Evolutionary conservation across 2,888 invertebrate genomes (phyloP).

Genomic region (Alsophila aescularia): DNA sequence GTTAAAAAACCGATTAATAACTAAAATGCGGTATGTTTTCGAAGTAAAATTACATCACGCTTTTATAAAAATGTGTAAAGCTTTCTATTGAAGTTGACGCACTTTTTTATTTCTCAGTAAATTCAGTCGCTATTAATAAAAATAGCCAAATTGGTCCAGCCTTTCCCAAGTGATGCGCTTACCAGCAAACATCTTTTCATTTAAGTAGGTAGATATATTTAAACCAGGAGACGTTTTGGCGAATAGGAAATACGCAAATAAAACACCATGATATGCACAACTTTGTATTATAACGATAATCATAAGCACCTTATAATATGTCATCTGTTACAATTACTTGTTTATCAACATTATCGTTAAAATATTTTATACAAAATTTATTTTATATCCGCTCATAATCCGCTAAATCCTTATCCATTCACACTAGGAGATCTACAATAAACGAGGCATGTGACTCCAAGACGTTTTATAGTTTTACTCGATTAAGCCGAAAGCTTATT

Average conservation of each 20-base stretch:
- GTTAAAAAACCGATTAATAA: neutral
- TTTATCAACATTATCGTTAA: conserved; percentile 80
- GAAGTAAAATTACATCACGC: too few species aligned
- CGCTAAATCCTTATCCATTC: conserved; percentile 28
- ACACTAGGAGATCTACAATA: conserved; percentile 26
- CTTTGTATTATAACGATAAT: conserved; percentile 84
- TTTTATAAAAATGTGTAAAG: too few species aligned
- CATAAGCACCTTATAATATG: conserved; percentile 84
- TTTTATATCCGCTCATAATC: conserved; percentile 70
- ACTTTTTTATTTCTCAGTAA: too few species aligned
- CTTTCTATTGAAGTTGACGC: too few species aligned
- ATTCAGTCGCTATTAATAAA: too few species aligned
- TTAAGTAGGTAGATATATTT: too few species aligned
- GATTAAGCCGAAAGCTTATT: neutral
- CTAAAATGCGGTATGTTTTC: neutral
- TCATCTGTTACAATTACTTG: conserved; percentile 80
- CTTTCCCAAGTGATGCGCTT: too few species aligned
- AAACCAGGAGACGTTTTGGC: neutral
- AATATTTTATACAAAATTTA: conserved; percentile 83
- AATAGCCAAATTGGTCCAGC: too few species aligned
- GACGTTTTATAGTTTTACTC: neutral
- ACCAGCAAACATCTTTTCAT: too few species aligned
- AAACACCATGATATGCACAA: conserved; percentile 74
- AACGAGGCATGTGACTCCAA: conserved; percentile 4
- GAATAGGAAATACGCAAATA: conserved; percentile 37